These are phyloP conservation scores for Salarias fasciatus DNA, from an alignment of 2,797 vertebrate genomes.

Conservation along the genomic window DNA sequence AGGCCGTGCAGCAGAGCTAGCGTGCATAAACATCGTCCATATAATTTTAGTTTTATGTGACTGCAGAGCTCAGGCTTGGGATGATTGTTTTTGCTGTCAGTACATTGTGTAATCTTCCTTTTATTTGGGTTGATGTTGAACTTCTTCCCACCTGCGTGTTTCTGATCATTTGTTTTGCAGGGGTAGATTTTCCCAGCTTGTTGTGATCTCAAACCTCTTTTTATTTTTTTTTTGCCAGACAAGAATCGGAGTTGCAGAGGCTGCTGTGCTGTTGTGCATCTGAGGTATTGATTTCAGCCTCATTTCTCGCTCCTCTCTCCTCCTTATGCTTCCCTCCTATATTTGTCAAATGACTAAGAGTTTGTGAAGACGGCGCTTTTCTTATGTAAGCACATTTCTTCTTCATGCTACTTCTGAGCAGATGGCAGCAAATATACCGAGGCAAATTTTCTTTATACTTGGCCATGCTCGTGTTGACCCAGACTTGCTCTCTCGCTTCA, in stretches of 20 bases:
- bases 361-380: slow-evolving; percentile 5
- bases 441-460: background rate
- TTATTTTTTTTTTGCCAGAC: background rate
- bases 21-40: background rate
- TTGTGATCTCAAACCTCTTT: background rate
- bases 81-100: background rate
- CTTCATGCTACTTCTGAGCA: background rate
- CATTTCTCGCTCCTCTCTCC: slow-evolving; percentile 1
- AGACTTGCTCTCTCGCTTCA: background rate
- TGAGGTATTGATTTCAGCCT: slow-evolving; percentile 28
- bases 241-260: slow-evolving; percentile 16
- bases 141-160: background rate
- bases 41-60: background rate
- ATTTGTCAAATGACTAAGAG: slow-evolving; percentile 8
- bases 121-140: slow-evolving; percentile 12
- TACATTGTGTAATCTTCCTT: background rate
- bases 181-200: slow-evolving; percentile 10
- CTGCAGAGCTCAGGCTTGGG: background rate
- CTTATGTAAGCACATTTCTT: background rate
- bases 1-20: background rate
- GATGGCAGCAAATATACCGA: slow-evolving; percentile 1
- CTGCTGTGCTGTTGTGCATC: slow-evolving; percentile 13
- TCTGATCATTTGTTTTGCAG: slow-evolving; percentile 12
- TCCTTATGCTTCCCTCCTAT: slow-evolving; percentile 9
- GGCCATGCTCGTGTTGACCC: slow-evolving; percentile 2